Base-by-base conservation (phyloP, 2,888 invertebrate species). In the Poecilobothrus nobilitatus region DNA sequence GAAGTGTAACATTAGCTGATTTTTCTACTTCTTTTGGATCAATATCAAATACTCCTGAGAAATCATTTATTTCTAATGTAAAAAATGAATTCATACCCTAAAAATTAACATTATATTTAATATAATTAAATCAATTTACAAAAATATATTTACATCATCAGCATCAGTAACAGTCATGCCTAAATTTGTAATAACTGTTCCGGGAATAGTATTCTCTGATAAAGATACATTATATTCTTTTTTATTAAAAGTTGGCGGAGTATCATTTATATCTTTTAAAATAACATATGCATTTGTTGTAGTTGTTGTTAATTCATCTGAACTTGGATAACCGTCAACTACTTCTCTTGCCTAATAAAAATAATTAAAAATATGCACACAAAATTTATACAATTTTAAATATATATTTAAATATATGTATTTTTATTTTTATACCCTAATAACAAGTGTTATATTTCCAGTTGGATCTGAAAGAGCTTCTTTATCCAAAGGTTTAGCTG, bases 181-280 rank as follows among this genome's bases (percentile, higher is more conserved):
- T 72, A 95, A 79, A 53, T 53, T 53, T 0, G 93, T 92, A 44
- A 95, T 81, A 0, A 92, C 90, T 0, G 94, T 91, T 12, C 92
- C 94, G 44, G 88, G 84, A 0, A 91, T 88, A 12, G 93, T 87
- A 75, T 93, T 93, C 81, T 95, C 95, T 0, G 91, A 89, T 71
- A 95, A 87, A 71, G 89, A 88, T 18, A 92, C 89, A 73, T 85
- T 86, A 81, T 93, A 94, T 79, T 94, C 94, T 65, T 90, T 85
- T 65, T 86, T 85, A 82, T 92, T 92, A 81, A 95, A 95, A 65
- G 86, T 84, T 0, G 95, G 95, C 0, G 93, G 90, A 73, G 93
- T 93, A 77, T 95, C 95, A 79, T 95, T 95, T 1, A 94, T 92
- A 78, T 95, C 95, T 74, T 89, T 88, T 74, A 95, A 91, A 63